Conservation (phyloP, 2,888 invertebrate genomes). For the Phania funesta region DNA sequence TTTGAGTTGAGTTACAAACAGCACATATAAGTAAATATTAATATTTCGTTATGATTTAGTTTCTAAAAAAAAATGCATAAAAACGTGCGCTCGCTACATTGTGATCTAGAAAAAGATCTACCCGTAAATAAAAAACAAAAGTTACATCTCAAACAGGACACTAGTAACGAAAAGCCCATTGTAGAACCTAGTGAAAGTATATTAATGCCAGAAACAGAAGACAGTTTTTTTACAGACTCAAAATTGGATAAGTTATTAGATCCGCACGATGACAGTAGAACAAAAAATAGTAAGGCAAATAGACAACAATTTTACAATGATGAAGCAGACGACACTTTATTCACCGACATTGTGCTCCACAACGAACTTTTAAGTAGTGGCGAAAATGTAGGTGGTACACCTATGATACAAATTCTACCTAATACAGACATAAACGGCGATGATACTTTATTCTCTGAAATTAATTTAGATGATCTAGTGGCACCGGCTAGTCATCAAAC, state of each 20-base stretch:
- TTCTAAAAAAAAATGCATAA: slow-evolving; percentile 27
- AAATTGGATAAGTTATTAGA: slow-evolving; percentile 69
- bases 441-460: slow-evolving; percentile 71
- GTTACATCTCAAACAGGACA: background rate
- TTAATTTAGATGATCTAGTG: slow-evolving; percentile 68
- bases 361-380: slow-evolving; percentile 33
- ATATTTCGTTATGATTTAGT: background rate
- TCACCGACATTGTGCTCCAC: slow-evolving; percentile 71
- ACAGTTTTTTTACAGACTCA: slow-evolving; percentile 74
- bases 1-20: too few species aligned
- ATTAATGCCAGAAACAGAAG: slow-evolving; percentile 74
- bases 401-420: slow-evolving; percentile 34
- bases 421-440: slow-evolving; percentile 50
- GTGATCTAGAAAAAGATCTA: background rate
- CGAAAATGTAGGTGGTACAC: slow-evolving; percentile 28
- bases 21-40: too few species aligned
- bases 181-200: slow-evolving; percentile 67
- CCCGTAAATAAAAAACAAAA: slow-evolving; percentile 51
- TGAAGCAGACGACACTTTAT: slow-evolving; percentile 72
- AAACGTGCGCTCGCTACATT: slow-evolving; percentile 27
- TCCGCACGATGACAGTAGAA: background rate
- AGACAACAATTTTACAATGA: slow-evolving; percentile 47
- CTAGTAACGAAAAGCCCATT: background rate
- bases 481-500: background rate
- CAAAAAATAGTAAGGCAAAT: background rate